Evolutionary conservation across 2,797 vertebrate genomes (phyloP).

Genomic region (Pelodytes ibericus): DNA sequence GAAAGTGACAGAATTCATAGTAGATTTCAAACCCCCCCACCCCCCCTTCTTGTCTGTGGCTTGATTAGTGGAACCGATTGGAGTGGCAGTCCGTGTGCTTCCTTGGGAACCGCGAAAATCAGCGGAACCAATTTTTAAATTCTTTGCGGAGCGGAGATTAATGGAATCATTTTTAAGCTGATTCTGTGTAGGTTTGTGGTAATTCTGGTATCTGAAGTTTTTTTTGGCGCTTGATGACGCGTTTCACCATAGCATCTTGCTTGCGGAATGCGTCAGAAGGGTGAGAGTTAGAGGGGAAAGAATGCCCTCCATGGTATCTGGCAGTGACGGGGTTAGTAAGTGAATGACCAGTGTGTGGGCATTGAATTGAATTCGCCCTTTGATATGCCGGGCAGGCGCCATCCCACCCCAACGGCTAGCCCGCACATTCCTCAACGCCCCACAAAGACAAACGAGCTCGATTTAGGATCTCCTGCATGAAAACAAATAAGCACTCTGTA

Average conservation of each 20-base stretch:
- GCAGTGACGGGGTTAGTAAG: neutral
- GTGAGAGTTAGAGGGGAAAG: no score
- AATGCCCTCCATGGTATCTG: neutral
- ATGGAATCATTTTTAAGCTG: neutral
- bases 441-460: slow-evolving; percentile 40
- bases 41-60: no score
- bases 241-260: no score
- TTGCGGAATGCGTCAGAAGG: no score
- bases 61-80: neutral
- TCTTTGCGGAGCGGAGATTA: neutral
- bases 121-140: neutral
- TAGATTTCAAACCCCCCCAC: no score
- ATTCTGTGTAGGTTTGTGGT: neutral
- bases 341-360: slow-evolving; percentile 9
- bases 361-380: slow-evolving; percentile 30
- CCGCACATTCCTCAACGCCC: slow-evolving; percentile 39
- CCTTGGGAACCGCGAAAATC: neutral
- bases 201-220: neutral
- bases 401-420: slow-evolving; percentile 41
- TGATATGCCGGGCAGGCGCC: slow-evolving; percentile 54
- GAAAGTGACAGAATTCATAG: neutral
- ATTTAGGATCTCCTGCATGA: neutral
- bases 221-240: no score
- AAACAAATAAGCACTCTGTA: slow-evolving; percentile 19
- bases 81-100: neutral